These are phyloP conservation scores for Dromius quadrimaculatus DNA, from an alignment of 2,888 invertebrate species.

Conservation along the genomic window DNA sequence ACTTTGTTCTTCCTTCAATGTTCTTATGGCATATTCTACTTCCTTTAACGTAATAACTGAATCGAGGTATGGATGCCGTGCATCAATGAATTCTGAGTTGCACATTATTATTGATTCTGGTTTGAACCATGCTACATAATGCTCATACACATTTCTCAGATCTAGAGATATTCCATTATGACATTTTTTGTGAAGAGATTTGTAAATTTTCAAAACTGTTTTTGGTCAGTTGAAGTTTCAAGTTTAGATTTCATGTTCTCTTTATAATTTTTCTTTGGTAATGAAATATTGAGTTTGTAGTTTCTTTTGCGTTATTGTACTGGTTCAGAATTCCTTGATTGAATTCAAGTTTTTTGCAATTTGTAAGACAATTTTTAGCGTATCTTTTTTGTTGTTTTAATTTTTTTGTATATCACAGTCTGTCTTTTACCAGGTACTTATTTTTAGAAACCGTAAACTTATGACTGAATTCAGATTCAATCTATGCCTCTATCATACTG, in stretches of 20 bases:
- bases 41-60: too few relatives aligned
- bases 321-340: background rate
- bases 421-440: background rate
- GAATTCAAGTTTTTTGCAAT: background rate
- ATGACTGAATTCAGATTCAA: too few relatives aligned
- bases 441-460: background rate
- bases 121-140: too few relatives aligned
- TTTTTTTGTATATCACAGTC: background rate
- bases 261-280: background rate
- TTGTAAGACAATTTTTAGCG: background rate
- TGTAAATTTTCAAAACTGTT: background rate
- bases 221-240: background rate
- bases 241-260: background rate
- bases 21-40: background rate
- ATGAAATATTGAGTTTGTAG: background rate
- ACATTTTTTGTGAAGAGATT: background rate
- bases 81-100: too few relatives aligned
- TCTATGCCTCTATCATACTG: too few relatives aligned
- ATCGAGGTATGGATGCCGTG: too few relatives aligned
- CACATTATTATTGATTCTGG: too few relatives aligned
- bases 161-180: background rate
- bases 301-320: background rate
- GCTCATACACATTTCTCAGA: too few relatives aligned
- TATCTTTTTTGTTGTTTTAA: background rate
- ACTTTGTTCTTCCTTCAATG: background rate